A percentile compares a stretch with the other conserved stretches of the same genome.
Evolutionary conservation across 1,140 invertebrate species (phyloP).

Genomic region (Magallana ariakensis): DNA sequence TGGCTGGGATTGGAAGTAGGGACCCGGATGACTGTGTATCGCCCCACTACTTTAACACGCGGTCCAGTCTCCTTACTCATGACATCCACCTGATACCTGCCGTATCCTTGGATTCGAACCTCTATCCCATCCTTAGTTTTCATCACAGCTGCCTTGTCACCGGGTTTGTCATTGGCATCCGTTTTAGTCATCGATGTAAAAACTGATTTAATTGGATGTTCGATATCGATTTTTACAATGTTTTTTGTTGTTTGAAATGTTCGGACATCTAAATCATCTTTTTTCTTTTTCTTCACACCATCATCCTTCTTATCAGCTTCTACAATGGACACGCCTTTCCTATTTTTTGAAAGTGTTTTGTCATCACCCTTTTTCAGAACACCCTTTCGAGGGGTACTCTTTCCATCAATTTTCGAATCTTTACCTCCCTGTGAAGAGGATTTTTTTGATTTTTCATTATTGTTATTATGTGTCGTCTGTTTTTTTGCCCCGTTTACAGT

Average conservation of each 20-base stretch:
- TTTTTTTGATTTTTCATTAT: not conserved
- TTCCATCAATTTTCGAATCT: not conserved
- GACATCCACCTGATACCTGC: slow-evolving; percentile 43
- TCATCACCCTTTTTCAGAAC: slow-evolving; percentile 14
- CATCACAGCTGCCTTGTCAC: slow-evolving; percentile 18
- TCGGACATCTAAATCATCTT: not conserved
- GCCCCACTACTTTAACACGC: slow-evolving; percentile 10
- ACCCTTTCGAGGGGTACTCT: not conserved
- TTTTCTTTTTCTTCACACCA: not conserved
- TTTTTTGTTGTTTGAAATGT: slow-evolving; percentile 37
- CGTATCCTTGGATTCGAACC: slow-evolving; percentile 42
- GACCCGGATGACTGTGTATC: slow-evolving; percentile 38
- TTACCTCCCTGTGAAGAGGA: not conserved
- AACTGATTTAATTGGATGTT: slow-evolving; percentile 13
- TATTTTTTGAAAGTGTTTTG: not conserved
- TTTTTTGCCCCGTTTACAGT: not conserved
- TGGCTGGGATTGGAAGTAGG: not conserved
- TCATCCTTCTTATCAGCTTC: not conserved
- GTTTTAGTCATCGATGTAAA: slow-evolving; percentile 43
- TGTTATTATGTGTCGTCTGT: not conserved
- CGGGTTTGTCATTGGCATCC: slow-evolving; percentile 43
- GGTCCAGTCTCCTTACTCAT: slow-evolving; percentile 27
- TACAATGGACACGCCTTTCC: slow-evolving; percentile 2
- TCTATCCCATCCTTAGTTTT: slow-evolving; percentile 23
- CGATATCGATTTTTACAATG: slow-evolving; percentile 43